Evolutionary conservation across 2,797 vertebrate genomes (phyloP).

Genomic region (Oreortyx pictus): DNA sequence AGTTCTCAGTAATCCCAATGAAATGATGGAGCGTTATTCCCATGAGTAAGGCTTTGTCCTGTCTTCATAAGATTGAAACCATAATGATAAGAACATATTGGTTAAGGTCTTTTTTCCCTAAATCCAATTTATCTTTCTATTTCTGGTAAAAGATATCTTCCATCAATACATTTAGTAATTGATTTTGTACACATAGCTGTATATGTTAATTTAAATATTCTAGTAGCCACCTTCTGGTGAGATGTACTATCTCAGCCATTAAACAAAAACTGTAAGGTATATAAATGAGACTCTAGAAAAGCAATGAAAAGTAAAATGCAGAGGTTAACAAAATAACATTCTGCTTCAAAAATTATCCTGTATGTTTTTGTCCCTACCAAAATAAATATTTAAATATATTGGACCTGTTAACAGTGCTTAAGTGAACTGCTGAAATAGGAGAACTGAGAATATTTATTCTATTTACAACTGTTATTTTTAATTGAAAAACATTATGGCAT

Average conservation of each 20-base stretch:
- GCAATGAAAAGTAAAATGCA: background rate
- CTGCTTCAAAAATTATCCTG: background rate
- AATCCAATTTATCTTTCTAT: background rate
- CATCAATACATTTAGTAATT: background rate
- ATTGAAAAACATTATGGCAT: background rate
- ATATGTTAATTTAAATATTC: background rate
- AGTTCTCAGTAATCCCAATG: background rate
- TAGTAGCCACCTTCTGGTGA: background rate
- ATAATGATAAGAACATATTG: background rate
- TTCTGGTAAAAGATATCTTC: background rate
- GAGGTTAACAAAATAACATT: background rate
- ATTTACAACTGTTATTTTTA: background rate
- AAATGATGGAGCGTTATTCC: background rate
- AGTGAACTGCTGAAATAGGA: background rate
- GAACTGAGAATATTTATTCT: background rate
- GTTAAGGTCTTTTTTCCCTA: rapidly evolving
- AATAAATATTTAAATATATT: background rate
- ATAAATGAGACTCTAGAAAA: background rate
- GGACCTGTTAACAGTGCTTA: background rate
- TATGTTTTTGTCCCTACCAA: background rate
- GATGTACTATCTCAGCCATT: background rate
- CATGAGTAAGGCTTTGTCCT: background rate
- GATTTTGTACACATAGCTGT: background rate
- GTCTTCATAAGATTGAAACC: background rate
- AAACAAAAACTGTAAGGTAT: background rate